Base-by-base conservation (phyloP, 2,113 vertebrate genomes). In the Zonotrichia leucophrys region DNA sequence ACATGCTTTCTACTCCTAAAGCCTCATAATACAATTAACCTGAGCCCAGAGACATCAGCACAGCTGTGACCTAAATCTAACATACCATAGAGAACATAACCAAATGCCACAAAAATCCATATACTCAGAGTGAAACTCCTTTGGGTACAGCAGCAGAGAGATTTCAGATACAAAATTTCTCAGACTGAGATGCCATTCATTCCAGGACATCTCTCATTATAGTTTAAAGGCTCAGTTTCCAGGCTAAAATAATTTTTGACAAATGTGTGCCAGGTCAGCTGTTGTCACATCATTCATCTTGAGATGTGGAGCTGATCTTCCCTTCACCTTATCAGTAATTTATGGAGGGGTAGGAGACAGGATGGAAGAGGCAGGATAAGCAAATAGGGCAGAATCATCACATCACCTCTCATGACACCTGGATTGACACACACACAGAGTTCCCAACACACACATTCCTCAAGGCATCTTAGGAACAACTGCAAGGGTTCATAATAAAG, bases 371-470 rank as follows among this genome's bases (percentile, higher is more conserved):
- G 37, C 30, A 74, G 8, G 18, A 64, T 9, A 14, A 86, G 31
- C 3, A 1, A 86, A 58, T 0, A 6, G 44, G 83, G 50, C 37
- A 44, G 35, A 82, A 39, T 52, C 28, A 73, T 12, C 63, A 52
- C 4, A 0, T 62, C 66, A 11, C 58, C 58, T 49, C 56, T 83
- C 31, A 4, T 0, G 1, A 46, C 17, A 10, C 17, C 53, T 60
- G 49, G 7, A 72, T 19, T 19, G 49, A 44, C n/a, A 68, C 35
- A 39, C 12, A 11, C 37, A 64, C 28, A 22, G 17, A 62, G 25
- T 1, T 69, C 62, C 49, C 47, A 85, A 42, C 24, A 41, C 25
- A 63, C 7, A 33, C 2, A 2, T 19, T 76, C 44, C 47, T 58
- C 59, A 62, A 41, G 53, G 24, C 9, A 66, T 33, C 31, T 63